Base-by-base conservation (phyloP, 2,888 invertebrate genomes). In the Lepetodrilus schrolli region DNA sequence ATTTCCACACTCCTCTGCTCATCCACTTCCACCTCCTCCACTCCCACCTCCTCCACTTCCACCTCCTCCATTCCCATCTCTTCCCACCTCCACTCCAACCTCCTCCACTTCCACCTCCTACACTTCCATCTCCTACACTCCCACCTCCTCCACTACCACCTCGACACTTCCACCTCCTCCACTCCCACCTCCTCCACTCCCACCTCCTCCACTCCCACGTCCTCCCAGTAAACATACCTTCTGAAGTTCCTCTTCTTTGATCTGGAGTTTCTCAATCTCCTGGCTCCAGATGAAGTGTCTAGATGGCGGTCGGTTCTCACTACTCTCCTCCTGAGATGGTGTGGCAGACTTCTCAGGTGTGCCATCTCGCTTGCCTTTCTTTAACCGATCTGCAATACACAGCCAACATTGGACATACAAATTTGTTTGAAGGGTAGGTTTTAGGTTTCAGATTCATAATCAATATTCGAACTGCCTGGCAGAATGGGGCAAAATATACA, bases 331-430 rank as follows among this genome's bases (percentile, higher is more conserved):
- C 66, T 87, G 85, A 34, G 88, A 87, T n/a, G 89, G 87, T 0
- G 89, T 89, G 30, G 84, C 82, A 1, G 87, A 84, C 72, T 89
- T 89, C 69, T 89, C 89, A 3, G 89, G 89, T 0, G 88, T 89
- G 7, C 88, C 88, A 77, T 84, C 87, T 48, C 84, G 75, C 70
- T 85, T 87, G 8, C 70, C 72, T 20, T 78, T 74, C 3, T 2
- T 13, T 30, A 85, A 48, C 37, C 86, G 87, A 74, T 88, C 88
- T 88, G 80, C 26, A 82, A 80, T 47, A 21, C 37, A 58, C 8
- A 47, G 4, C n/a, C n/a, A n/a, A n/a, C n/a, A n/a, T n/a, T n/a
- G n/a, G n/a, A 20, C n/a, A n/a, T n/a, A n/a, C n/a, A n/a, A n/a
- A n/a, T n/a, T n/a, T n/a, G n/a, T n/a, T n/a, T n/a, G n/a, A n/a